Conservation (phyloP, 1,140 invertebrate species). For the Temnothorax nylanderi region DNA sequence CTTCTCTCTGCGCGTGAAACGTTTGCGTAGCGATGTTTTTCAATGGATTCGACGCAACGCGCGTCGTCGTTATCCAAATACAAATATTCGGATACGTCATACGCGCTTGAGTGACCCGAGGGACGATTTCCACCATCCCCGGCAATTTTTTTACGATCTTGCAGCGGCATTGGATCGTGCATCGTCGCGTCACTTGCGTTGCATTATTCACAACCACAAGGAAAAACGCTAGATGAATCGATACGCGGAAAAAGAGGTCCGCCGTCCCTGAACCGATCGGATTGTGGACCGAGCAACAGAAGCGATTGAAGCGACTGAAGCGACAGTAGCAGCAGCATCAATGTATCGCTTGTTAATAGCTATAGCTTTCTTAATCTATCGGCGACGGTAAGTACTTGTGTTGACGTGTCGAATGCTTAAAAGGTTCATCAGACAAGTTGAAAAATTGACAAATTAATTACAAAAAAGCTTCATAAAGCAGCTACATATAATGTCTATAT, state of each 20-base stretch:
- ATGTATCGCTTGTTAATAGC: too few relatives aligned
- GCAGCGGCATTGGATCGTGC: not conserved
- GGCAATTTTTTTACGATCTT: slow-evolving; percentile 4
- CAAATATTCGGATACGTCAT: slow-evolving; percentile 33
- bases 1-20: not conserved
- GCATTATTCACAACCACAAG: slow-evolving; percentile 61
- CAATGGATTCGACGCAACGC: not conserved
- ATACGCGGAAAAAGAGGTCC: slow-evolving; percentile 33
- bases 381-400: too few relatives aligned
- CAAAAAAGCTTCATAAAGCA: too few relatives aligned
- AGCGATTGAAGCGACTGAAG: not conserved
- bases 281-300: not conserved
- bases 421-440: too few relatives aligned
- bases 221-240: slow-evolving; percentile 55
- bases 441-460: too few relatives aligned
- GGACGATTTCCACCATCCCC: not conserved
- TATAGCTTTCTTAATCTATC: too few relatives aligned
- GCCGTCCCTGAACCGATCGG: not conserved
- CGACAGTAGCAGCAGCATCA: too few relatives aligned
- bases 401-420: too few relatives aligned
- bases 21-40: slow-evolving; percentile 1
- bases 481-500: too few relatives aligned
- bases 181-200: slow-evolving; percentile 16
- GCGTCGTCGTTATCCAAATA: slow-evolving; percentile 24
- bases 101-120: not conserved